Evolutionary conservation across 2,113 vertebrate genomes (phyloP), one percentile per base, ranked within the genome.

Genomic region (Cardinalis cardinalis): DNA sequence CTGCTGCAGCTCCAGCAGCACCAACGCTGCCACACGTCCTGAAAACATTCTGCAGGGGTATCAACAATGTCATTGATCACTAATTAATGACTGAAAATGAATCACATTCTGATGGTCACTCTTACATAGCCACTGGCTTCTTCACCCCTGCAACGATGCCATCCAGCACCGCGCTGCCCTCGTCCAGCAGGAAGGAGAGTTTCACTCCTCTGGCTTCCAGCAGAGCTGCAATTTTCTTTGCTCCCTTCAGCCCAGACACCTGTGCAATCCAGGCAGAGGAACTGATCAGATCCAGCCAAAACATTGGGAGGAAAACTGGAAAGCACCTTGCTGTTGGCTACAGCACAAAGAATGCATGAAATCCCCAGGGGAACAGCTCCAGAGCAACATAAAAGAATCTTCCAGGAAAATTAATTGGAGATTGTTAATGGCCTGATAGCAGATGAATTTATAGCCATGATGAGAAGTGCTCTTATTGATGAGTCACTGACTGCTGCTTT

Each of bases 141-240:
- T 98, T 41, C 63, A 99, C 60, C 25, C 83, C 97, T 4, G 90
- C 73, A 55, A 99, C 58, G 81, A 99, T 65, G 28, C 97, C 98
- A 12, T 99, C 98, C 4, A 97, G 2, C 38, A 99, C 85, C 1
- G 96, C 96, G 10, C 98, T 95, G 4, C 99, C 97, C 91, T 99
- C 99, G 0, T 99, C 99, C 65, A 99, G 95, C 49, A 99, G 63
- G 90, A 99, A 99, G 46, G 95, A 96, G 41, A 99, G 97, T 43
- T 97, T 97, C 53, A 98, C 92, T 5, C 97, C 97, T 48, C 98
- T 97, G 16, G 97, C 93, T 90, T 99, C 98, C 66, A 99, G 90
- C 40, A 98, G 26, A 48, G 94, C 97, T 55, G 98, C 98, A 9
- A 99, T 99, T 94, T 96, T 98, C 95, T 83, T 53, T 10, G 98